A percentile compares a stretch with the other conserved stretches of the same genome.
Conservation (phyloP, 64 coral and sea anemone species). For the Montipora foliosa region DNA sequence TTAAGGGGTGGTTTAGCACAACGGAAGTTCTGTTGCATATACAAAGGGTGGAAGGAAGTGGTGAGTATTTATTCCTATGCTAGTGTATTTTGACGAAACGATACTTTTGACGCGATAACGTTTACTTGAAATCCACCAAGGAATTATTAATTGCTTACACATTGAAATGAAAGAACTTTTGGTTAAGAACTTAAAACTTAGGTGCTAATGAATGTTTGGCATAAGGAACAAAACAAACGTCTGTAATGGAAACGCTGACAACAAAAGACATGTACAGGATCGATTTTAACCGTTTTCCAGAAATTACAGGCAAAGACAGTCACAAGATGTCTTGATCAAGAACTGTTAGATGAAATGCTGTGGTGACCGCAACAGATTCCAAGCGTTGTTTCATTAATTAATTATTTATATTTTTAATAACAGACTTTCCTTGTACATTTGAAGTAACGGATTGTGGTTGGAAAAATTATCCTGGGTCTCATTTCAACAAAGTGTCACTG, state of each 20-base stretch:
- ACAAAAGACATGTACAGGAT: no score
- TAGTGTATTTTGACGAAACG: not conserved
- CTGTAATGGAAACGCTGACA: no score
- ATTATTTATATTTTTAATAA: not conserved
- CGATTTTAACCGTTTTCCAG: no score
- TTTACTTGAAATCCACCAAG: not conserved
- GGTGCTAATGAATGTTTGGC: no score
- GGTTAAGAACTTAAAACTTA: not conserved
- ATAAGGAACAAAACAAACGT: no score
- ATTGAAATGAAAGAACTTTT: not conserved
- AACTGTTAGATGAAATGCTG: no score
- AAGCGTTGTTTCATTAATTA: no score
- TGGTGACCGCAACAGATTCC: not conserved
- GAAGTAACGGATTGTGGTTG: slow-evolving; percentile 1
- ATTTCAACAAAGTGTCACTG: not conserved
- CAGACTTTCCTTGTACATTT: slow-evolving; percentile 37
- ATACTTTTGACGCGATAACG: not conserved
- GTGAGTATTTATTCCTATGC: slow-evolving; percentile 1
- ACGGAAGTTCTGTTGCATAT: slow-evolving; percentile 23
- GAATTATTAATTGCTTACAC: not conserved
- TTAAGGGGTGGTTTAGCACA: slow-evolving; percentile 1
- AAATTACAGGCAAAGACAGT: no score
- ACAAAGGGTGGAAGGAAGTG: not conserved
- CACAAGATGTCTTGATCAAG: no score
- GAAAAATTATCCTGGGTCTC: slow-evolving; percentile 15